Evolutionary conservation across 2,113 vertebrate genomes (phyloP), one percentile per base, ranked within the genome.

Genomic region (Caretta caretta): DNA sequence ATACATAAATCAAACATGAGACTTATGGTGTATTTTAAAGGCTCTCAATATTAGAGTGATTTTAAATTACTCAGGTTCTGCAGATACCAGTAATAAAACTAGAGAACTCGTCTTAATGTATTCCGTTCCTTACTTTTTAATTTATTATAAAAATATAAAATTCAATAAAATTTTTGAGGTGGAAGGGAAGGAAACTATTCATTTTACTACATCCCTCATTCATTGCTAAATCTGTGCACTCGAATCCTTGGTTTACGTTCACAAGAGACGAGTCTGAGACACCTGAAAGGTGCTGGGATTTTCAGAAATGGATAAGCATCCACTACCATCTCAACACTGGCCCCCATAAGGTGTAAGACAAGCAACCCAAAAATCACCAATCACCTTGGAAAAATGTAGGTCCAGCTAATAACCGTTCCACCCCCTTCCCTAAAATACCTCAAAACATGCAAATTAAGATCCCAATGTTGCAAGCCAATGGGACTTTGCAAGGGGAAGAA

Each of bases 1-100:
- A 87, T 65, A 80, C 89, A 96, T 97, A 95, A 96, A 98, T 98
- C 97, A 98, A 97, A 97, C 81, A 85, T 80, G 50, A 96, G 94
- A 94, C 95, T 84, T 6, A 35, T 46, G 83, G 87, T 25, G 10
- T 92, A 94, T 94, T 98, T 92, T 89, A 96, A 95, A 94, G 94
- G 57, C 78, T 97, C 84, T 93, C 88, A 93, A 90, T 90, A 88
- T 16, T 78, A 82, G 87, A 92, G 49, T 91, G 93, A 96, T 95
- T 94, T 96, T 92, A 93, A 98, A 91, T 93, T 81, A 95, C 83
- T 93, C 93, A 88, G 89, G 87, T 93, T 94, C 94, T 53, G 88
- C 42, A 78, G 31, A 80, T 51, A n/a, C 50, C 27, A 35, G 16
- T 89, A 46, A 38, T 11, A 89, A 94, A 93, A 94, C 3, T 54